Evolutionary conservation across 2,113 vertebrate species (phyloP).

Genomic region (Leptosomus discolor): DNA sequence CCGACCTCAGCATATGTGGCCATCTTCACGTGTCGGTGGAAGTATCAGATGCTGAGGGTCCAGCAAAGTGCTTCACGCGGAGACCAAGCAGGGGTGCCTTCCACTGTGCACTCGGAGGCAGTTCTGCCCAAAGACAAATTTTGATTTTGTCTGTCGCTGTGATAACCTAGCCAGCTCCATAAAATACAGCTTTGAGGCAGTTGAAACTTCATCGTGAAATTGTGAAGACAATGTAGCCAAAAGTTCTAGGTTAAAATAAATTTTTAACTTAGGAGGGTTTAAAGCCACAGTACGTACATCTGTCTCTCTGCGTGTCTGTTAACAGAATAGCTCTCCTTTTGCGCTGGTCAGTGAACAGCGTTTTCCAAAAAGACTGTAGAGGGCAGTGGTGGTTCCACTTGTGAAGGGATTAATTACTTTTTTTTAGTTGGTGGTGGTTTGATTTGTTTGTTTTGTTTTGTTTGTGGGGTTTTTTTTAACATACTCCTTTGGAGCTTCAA

Average conservation of each 20-base stretch:
- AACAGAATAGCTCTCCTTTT: neutral
- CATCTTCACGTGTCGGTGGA: rapidly evolving
- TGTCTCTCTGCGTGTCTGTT: neutral
- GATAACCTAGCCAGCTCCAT: neutral
- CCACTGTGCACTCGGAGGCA: neutral
- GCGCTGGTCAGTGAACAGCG: neutral
- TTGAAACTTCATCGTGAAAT: neutral
- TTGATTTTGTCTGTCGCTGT: rapidly evolving
- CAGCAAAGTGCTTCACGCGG: neutral
- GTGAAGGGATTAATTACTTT: neutral
- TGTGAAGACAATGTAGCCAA: neutral
- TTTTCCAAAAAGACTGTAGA: slow-evolving; percentile 40
- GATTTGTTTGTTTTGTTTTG: neutral
- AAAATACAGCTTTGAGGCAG: neutral
- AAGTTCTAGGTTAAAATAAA: neutral
- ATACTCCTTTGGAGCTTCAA: neutral
- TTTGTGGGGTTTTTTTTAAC: neutral
- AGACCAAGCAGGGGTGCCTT: neutral
- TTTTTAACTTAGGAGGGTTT: neutral
- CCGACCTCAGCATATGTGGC: neutral
- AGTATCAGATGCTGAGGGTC: neutral
- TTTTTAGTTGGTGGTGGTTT: neutral
- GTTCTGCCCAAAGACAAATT: neutral
- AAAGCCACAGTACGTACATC: neutral
- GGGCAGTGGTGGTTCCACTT: slow-evolving; percentile 37